phyloP scores from a whole-genome alignment of 2,797 vertebrate species.

The Taenioides sp. region DNA sequence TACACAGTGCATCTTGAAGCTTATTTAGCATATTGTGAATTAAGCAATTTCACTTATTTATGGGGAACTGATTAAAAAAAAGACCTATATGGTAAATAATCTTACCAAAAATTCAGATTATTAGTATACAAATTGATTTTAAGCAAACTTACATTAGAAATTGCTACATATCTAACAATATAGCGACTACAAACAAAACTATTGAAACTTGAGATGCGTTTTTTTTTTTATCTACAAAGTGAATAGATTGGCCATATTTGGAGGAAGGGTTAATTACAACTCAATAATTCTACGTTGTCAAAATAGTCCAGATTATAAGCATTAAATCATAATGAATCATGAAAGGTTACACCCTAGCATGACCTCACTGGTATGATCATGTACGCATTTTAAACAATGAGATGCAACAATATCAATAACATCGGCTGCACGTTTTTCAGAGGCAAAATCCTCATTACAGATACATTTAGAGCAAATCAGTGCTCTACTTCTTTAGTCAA shows the following conservation, averaged over 20 bases:
- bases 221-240: neutral
- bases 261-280: no score
- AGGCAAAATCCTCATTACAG: conserved; percentile 4
- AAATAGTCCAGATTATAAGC: neutral
- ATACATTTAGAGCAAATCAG: conserved; percentile 9
- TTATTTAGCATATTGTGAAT: no score
- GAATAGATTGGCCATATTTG: neutral
- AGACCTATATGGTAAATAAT: no score
- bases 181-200: neutral
- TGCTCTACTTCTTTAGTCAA: conserved; percentile 14
- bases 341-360: neutral
- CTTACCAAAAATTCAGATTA: no score
- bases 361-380: neutral
- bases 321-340: neutral
- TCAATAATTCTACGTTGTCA: neutral
- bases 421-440: conserved; percentile 3
- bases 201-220: neutral
- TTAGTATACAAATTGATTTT: no score
- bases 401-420: neutral
- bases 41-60: no score
- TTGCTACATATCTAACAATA: neutral
- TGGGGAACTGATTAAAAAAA: no score
- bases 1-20: no score
- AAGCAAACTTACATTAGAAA: no score
- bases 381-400: neutral